A percentile compares a stretch with the other conserved stretches of the same genome.
Evolutionary conservation across 2,888 invertebrate genomes (phyloP).

Genomic region (Cephus spinipes): DNA sequence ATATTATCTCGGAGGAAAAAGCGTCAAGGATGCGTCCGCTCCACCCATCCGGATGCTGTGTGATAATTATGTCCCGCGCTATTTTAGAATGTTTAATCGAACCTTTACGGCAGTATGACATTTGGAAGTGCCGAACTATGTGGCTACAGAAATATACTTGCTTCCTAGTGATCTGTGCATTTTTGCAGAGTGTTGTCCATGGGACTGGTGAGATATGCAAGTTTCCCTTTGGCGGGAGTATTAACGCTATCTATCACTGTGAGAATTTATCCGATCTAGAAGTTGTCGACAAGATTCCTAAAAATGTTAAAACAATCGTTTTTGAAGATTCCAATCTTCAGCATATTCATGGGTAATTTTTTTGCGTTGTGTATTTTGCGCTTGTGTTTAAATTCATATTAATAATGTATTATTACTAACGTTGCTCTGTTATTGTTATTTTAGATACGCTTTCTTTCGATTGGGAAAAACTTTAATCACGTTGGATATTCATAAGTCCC

Average conservation of each 20-base stretch:
- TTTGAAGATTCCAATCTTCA: slow-evolving; percentile 37
- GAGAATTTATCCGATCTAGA: not conserved
- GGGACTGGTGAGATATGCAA: not conserved
- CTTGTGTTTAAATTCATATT: not conserved
- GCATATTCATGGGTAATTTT: slow-evolving; percentile 37
- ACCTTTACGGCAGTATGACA: not conserved
- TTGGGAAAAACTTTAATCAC: slow-evolving; percentile 38
- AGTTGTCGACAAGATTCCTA: not conserved
- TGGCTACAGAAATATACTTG: not conserved
- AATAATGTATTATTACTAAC: not conserved
- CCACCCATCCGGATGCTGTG: not conserved
- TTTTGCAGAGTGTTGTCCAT: not conserved
- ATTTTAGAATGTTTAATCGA: not conserved
- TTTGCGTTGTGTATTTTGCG: not conserved
- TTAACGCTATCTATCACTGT: not conserved
- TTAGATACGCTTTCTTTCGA: slow-evolving; percentile 33
- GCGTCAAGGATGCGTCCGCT: not conserved
- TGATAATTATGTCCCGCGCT: not conserved
- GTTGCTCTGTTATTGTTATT: not conserved
- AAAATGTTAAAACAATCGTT: slow-evolving; percentile 32
- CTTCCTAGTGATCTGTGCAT: not conserved
- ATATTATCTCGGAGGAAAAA: not conserved
- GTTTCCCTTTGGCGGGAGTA: not conserved
- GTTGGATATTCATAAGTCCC: slow-evolving; percentile 45
- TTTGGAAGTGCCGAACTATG: not conserved